These are phyloP conservation scores for Rhabdomys pumilio DNA, from an alignment of 2,797 vertebrate species.

Conservation along the genomic window DNA sequence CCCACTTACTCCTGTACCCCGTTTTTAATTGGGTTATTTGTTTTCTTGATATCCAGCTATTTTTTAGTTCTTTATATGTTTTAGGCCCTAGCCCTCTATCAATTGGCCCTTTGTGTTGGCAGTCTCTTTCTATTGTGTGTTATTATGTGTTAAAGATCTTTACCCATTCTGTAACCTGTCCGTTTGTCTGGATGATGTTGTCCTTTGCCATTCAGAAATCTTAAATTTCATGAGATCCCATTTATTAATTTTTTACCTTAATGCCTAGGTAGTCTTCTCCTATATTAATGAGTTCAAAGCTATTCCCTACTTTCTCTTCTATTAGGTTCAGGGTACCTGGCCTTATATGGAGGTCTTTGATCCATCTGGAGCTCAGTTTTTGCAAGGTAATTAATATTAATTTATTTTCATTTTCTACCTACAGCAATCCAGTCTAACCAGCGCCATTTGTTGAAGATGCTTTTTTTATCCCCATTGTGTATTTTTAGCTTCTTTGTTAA, in stretches of 20 bases:
- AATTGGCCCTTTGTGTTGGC: not conserved
- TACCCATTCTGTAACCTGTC: not conserved
- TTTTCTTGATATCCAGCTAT: not conserved
- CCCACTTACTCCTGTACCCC: not conserved
- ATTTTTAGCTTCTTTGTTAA: not conserved
- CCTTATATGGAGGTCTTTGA: not conserved
- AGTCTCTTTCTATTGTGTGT: not conserved
- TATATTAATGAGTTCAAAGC: not conserved
- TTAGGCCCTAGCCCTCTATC: not conserved
- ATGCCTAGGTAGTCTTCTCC: not conserved
- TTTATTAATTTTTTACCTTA: not conserved
- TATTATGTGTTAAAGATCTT: not conserved
- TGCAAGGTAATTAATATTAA: not conserved
- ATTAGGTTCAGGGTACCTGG: not conserved
- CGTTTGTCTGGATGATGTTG: not conserved
- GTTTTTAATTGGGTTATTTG: not conserved
- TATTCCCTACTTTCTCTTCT: not conserved
- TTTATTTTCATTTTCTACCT: not conserved
- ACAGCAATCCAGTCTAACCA: not conserved
- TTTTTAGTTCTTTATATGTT: not conserved
- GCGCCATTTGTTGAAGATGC: not conserved
- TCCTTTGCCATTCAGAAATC: not conserved
- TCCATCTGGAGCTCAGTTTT: not conserved
- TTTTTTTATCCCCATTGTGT: not conserved
- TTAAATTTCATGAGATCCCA: not conserved